phyloP scores from a whole-genome alignment of 1,140 invertebrate species.

The Tyrophagus putrescentiae region DNA sequence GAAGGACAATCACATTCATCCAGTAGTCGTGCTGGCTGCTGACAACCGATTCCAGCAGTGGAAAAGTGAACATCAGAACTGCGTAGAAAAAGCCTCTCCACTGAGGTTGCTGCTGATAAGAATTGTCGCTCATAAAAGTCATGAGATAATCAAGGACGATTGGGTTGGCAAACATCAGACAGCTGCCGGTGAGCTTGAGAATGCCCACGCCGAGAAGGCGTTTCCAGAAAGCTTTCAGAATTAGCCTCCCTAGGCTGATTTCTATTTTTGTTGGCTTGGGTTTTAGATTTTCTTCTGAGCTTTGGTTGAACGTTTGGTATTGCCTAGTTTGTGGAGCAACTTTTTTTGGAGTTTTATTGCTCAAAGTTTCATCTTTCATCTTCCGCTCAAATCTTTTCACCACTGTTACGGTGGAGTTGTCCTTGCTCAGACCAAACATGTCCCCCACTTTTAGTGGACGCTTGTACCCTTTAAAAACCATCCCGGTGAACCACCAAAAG shows the following conservation, averaged over 20 bases:
- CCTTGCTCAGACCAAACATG: no score
- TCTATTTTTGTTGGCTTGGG: no score
- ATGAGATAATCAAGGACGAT: slow-evolving; percentile 35
- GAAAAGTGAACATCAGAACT: slow-evolving; percentile 50
- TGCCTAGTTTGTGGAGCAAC: no score
- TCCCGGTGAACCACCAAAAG: no score
- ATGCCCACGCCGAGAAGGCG: slow-evolving; percentile 62
- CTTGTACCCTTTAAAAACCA: no score
- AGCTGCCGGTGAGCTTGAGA: slow-evolving; percentile 61
- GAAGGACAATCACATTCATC: slow-evolving; percentile 77
- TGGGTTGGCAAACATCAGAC: slow-evolving; percentile 71
- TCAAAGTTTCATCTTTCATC: no score
- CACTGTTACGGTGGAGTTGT: no score
- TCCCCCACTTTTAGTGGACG: no score
- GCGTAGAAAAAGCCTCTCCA: slow-evolving; percentile 43
- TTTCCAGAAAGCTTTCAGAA: slow-evolving; percentile 45
- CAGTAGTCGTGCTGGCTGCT: slow-evolving; percentile 74
- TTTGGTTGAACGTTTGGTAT: no score
- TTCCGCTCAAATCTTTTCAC: no score
- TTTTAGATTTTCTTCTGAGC: no score
- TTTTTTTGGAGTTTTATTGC: no score
- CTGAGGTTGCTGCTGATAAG: slow-evolving; percentile 31
- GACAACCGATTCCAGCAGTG: slow-evolving; percentile 67
- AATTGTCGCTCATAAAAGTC: slow-evolving; percentile 20
- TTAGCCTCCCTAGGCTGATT: slow-evolving; percentile 33